Conservation (phyloP, 2,797 vertebrate species). For the Delichon dasypus region DNA sequence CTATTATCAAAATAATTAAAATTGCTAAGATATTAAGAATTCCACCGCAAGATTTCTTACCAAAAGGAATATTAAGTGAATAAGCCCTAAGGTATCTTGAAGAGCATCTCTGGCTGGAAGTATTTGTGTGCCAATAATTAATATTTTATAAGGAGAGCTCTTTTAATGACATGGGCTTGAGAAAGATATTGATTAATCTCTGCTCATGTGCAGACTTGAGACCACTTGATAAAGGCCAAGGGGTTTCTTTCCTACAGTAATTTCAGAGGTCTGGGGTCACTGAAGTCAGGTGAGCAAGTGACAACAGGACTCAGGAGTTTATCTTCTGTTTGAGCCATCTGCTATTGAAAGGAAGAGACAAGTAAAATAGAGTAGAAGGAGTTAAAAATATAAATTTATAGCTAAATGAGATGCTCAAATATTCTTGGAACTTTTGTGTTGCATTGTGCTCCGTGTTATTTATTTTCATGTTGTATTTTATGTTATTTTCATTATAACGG, state of each 20-base stretch:
- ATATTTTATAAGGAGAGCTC: background rate
- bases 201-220: background rate
- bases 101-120: background rate
- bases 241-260: background rate
- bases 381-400: background rate
- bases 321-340: background rate
- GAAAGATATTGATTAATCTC: background rate
- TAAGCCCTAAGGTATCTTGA: background rate
- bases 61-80: background rate
- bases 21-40: background rate
- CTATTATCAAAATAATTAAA: background rate
- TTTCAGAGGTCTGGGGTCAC: background rate
- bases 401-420: background rate
- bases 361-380: background rate
- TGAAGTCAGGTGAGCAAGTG: background rate
- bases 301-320: background rate
- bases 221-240: background rate
- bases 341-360: background rate
- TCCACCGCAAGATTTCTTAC: background rate
- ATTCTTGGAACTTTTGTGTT: background rate
- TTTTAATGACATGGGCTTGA: background rate
- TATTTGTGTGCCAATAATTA: background rate
- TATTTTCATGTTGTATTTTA: too few relatives aligned
- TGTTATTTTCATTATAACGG: too few relatives aligned
- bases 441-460: too few relatives aligned